These are phyloP conservation scores for Dyspetes luteomarginatus DNA, from an alignment of 2,888 invertebrate species.

Conservation along the genomic window DNA sequence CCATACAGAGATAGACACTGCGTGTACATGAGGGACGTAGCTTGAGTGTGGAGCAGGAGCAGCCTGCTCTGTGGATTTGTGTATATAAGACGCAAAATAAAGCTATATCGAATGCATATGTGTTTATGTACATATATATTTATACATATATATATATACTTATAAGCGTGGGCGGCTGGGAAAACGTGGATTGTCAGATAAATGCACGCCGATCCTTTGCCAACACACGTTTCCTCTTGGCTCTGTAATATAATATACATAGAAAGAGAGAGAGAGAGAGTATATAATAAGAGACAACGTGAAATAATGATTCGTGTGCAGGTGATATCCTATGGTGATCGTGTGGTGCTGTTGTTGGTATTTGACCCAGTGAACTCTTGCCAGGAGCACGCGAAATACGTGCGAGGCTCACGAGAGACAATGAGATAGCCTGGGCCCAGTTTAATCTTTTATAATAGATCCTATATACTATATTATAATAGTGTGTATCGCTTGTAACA, in stretches of 20 bases:
- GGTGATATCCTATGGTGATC: conserved; percentile 12
- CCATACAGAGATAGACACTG: conserved; percentile 12
- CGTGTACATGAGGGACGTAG: conserved; percentile 35
- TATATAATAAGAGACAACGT: conserved; percentile 16
- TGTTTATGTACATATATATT: not conserved
- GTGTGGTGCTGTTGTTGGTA: conserved; percentile 48
- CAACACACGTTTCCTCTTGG: not conserved
- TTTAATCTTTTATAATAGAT: conserved; percentile 51
- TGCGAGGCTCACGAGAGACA: conserved; percentile 60
- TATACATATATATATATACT: not conserved
- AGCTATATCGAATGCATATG: conserved; percentile 36
- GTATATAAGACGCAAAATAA: conserved; percentile 42
- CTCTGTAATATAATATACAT: not conserved
- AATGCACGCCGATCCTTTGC: conserved; percentile 54
- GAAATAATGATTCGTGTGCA: conserved; percentile 49
- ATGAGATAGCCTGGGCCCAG: conserved; percentile 63
- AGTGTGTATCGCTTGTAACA: not conserved
- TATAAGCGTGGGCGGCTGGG: conserved; percentile 61
- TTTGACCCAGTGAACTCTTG: conserved; percentile 64
- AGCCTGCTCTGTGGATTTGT: conserved; percentile 54
- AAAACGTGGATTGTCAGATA: conserved; percentile 62
- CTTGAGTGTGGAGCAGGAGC: conserved; percentile 13
- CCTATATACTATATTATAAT: conserved; percentile 12
- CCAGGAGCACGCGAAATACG: conserved; percentile 61
- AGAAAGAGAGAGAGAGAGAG: not conserved